Evolutionary conservation across 2,797 vertebrate genomes (phyloP).

Genomic region (Lates japonicus): DNA sequence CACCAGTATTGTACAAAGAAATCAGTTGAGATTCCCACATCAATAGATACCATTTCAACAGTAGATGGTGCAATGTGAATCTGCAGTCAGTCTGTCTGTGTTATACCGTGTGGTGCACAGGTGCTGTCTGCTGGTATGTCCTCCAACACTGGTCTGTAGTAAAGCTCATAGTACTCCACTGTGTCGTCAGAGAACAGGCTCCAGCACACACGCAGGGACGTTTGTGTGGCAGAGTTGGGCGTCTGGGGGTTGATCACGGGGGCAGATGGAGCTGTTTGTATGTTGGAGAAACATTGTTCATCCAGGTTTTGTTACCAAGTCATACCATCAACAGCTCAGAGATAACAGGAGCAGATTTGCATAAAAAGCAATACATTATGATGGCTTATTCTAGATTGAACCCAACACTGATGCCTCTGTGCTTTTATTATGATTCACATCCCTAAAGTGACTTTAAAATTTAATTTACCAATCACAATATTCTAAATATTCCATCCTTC

Average conservation of each 20-base stretch:
- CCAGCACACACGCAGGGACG: constrained; percentile 93
- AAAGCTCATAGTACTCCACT: constrained; percentile 92
- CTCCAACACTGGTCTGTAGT: constrained; percentile 88
- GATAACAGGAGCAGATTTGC: not conserved
- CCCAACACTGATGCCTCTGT: constrained; percentile 1
- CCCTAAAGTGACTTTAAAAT: not conserved
- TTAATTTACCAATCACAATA: not conserved
- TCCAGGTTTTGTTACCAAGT: not conserved
- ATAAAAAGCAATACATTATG: not conserved
- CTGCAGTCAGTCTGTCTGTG: constrained; percentile 10
- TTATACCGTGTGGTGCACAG: constrained; percentile 83
- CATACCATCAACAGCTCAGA: not conserved
- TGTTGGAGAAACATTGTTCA: constrained; percentile 1
- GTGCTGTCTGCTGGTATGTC: constrained; percentile 72
- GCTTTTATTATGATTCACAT: not conserved
- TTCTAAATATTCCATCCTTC: not conserved
- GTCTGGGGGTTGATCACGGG: constrained; percentile 95
- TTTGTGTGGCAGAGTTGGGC: constrained; percentile 91
- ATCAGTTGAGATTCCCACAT: not conserved
- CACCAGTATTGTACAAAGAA: not conserved
- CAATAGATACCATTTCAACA: constrained; percentile 20
- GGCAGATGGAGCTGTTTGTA: constrained; percentile 91
- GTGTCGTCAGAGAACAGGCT: constrained; percentile 95
- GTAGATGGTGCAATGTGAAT: constrained; percentile 35
- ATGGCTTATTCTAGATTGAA: not conserved